Evolutionary conservation across 2,797 vertebrate species (phyloP).

Genomic region (Alcedo atthis): DNA sequence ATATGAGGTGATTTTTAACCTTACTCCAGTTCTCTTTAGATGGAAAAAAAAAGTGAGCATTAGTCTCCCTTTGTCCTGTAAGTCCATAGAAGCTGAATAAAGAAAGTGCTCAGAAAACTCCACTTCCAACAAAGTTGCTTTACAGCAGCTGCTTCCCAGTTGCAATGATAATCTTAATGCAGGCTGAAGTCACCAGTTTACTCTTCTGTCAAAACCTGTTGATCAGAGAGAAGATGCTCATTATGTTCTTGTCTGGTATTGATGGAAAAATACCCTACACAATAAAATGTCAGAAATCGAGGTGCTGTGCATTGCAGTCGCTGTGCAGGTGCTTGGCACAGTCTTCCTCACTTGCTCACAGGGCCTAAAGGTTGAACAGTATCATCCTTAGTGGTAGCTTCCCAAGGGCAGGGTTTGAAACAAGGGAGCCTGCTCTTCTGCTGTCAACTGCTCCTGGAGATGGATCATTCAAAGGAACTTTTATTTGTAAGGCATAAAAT

Average conservation of each 20-base stretch:
- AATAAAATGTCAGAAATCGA: not conserved
- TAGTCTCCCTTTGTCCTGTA: not conserved
- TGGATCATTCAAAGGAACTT: not conserved
- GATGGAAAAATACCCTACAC: not conserved
- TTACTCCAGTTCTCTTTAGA: not conserved
- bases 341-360: not conserved
- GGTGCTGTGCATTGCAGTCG: fast-evolving
- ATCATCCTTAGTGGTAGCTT: not conserved
- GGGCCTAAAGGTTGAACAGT: not conserved
- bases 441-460: not conserved
- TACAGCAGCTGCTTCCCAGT: not conserved
- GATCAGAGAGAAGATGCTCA: not conserved
- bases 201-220: not conserved
- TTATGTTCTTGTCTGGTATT: not conserved
- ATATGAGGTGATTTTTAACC: not conserved
- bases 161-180: not conserved
- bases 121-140: not conserved
- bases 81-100: not conserved
- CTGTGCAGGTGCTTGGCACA: not conserved
- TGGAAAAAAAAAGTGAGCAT: not conserved
- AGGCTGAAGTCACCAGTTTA: not conserved
- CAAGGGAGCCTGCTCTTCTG: not conserved
- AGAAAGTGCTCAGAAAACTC: not conserved
- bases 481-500: not conserved
- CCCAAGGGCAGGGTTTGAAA: not conserved